Conservation (phyloP, 2,113 vertebrate genomes). For the Lepisosteus oculatus region DNA sequence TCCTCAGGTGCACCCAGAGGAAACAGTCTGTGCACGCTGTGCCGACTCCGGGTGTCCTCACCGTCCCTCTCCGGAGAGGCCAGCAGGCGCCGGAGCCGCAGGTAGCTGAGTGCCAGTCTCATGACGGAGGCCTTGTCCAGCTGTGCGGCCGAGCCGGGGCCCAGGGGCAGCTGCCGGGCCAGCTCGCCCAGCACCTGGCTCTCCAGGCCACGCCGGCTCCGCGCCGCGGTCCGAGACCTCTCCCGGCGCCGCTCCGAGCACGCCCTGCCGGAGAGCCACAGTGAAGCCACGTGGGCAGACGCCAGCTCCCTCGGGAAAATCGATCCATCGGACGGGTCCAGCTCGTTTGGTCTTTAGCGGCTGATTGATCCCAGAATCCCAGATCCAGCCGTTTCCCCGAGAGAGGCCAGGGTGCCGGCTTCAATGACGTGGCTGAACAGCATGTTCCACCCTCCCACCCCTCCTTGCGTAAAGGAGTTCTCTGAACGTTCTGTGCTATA, state of each 20-base stretch:
- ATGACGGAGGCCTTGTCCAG: constrained; percentile 48
- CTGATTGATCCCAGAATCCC: too few species aligned
- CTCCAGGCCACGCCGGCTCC: constrained; percentile 36
- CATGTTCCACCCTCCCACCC: too few species aligned
- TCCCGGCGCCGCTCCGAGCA: constrained; percentile 35
- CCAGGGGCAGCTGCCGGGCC: constrained; percentile 36
- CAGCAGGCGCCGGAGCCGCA: constrained; percentile 34
- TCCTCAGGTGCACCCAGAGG: background rate
- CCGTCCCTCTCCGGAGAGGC: background rate
- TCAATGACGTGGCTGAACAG: too few species aligned
- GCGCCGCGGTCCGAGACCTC: constrained; percentile 39
- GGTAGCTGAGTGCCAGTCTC: constrained; percentile 38
- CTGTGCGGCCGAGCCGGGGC: constrained; percentile 9
- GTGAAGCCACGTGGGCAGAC: too few species aligned
- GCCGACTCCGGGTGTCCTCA: too few species aligned
- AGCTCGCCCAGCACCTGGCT: constrained; percentile 40
- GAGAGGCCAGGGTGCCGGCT: too few species aligned
- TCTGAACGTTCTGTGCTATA: too few species aligned
- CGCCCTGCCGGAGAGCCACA: constrained; percentile 17
- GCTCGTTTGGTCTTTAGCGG: too few species aligned
- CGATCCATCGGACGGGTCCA: too few species aligned
- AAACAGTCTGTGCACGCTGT: background rate
- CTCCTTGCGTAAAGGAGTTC: too few species aligned
- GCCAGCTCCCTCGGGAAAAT: too few species aligned
- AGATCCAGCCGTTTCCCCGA: too few species aligned